These are phyloP conservation scores for Sebastes ruberrimus DNA, from an alignment of 2,797 vertebrate genomes.

Conservation along the genomic window DNA sequence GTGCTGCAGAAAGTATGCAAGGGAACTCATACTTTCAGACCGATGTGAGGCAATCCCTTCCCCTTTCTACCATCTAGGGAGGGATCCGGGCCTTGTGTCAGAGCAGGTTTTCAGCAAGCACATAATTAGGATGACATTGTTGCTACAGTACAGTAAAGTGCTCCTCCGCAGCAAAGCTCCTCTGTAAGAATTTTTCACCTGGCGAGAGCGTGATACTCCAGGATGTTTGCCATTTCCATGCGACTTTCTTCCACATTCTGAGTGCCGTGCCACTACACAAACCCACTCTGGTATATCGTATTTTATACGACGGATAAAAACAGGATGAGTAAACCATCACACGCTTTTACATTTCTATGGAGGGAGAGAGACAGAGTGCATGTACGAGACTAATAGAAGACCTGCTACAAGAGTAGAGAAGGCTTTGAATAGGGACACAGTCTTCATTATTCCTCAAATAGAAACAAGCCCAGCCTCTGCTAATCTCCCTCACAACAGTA, in stretches of 20 bases:
- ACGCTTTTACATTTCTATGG: constrained; percentile 24
- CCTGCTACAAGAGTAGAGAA: constrained; percentile 29
- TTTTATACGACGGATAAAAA: constrained; percentile 17
- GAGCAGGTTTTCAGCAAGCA: constrained; percentile 56
- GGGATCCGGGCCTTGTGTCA: constrained; percentile 36
- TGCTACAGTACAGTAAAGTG: constrained; percentile 42
- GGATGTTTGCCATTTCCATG: constrained; percentile 34
- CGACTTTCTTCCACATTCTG: constrained; percentile 6
- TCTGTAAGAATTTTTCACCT: constrained; percentile 55
- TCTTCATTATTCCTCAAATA: constrained; percentile 78
- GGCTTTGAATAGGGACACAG: constrained; percentile 54
- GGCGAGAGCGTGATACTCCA: constrained; percentile 20
- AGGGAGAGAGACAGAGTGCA: background rate
- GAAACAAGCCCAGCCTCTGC: constrained; percentile 67
- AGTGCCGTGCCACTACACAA: background rate
- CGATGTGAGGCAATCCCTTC: constrained; percentile 34
- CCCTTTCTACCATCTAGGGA: constrained; percentile 46
- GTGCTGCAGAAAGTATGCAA: constrained; percentile 51
- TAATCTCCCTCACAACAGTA: constrained; percentile 71
- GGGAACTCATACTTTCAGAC: constrained; percentile 40
- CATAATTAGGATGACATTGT: constrained; percentile 78
- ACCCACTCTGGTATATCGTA: background rate
- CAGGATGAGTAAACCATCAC: background rate
- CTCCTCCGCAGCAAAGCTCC: constrained; percentile 39
- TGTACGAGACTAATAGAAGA: constrained; percentile 17